Conservation (phyloP, 2,797 vertebrate genomes). For the Mormyrus proboscirostris region DNA sequence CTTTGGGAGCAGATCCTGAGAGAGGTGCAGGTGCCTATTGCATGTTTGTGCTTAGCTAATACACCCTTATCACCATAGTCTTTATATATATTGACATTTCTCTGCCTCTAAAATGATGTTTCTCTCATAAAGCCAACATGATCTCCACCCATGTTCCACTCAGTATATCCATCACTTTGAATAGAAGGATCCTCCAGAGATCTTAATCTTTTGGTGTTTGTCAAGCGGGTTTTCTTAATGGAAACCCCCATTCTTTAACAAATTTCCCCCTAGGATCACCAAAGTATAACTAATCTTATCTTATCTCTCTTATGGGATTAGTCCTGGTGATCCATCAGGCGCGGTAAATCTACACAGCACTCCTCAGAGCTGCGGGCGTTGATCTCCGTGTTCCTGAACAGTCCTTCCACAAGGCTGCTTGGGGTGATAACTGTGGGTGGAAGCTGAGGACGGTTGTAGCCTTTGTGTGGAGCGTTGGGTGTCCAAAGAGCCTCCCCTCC, state of each 20-base stretch:
- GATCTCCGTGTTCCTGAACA: background rate
- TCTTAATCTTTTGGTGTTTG: background rate
- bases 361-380: background rate
- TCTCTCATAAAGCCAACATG: background rate
- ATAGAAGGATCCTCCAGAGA: background rate
- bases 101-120: background rate
- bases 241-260: background rate
- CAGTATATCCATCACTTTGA: background rate
- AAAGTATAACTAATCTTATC: background rate
- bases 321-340: background rate
- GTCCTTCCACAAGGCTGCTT: background rate
- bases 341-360: background rate
- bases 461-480: background rate
- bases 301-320: background rate
- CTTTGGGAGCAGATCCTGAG: background rate
- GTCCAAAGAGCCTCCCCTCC: background rate
- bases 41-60: background rate
- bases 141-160: background rate
- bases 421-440: background rate
- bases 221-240: background rate
- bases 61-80: background rate
- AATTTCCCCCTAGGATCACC: background rate
- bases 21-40: background rate
- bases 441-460: background rate
- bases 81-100: background rate